These are phyloP conservation scores for Leuctra nigra DNA, from an alignment of 2,888 invertebrate genomes.

Conservation along the genomic window DNA sequence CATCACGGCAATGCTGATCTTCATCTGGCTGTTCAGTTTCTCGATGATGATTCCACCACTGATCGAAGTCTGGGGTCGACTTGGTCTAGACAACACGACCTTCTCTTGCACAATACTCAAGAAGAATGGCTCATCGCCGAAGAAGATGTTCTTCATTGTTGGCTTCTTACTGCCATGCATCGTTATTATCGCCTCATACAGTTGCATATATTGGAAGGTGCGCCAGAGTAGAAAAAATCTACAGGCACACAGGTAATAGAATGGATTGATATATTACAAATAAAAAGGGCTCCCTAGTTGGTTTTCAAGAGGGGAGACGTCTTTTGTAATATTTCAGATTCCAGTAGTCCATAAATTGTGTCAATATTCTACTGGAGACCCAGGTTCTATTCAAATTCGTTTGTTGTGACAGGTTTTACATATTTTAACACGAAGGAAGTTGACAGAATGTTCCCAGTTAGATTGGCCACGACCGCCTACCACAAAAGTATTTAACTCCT, in stretches of 20 bases:
- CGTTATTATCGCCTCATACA: slow-evolving; percentile 78
- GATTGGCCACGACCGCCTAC: no score
- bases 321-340: no score
- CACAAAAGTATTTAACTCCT: no score
- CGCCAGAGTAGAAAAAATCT: slow-evolving; percentile 64
- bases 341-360: no score
- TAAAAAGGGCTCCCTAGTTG: no score
- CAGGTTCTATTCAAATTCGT: no score
- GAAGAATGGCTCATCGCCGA: slow-evolving; percentile 71
- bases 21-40: slow-evolving; percentile 74
- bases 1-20: slow-evolving; percentile 69
- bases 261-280: no score
- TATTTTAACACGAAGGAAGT: no score
- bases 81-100: slow-evolving; percentile 70
- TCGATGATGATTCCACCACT: slow-evolving; percentile 71
- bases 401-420: no score
- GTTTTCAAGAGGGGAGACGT: no score
- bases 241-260: slow-evolving; percentile 63
- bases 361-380: no score
- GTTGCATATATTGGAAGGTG: slow-evolving; percentile 78
- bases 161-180: slow-evolving; percentile 79
- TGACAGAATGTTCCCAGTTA: no score
- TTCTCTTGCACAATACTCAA: slow-evolving; percentile 85
- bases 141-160: slow-evolving; percentile 74
- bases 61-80: slow-evolving; percentile 74